phyloP scores from a whole-genome alignment of 2,888 invertebrate genomes.

The Acrobasis suavella region DNA sequence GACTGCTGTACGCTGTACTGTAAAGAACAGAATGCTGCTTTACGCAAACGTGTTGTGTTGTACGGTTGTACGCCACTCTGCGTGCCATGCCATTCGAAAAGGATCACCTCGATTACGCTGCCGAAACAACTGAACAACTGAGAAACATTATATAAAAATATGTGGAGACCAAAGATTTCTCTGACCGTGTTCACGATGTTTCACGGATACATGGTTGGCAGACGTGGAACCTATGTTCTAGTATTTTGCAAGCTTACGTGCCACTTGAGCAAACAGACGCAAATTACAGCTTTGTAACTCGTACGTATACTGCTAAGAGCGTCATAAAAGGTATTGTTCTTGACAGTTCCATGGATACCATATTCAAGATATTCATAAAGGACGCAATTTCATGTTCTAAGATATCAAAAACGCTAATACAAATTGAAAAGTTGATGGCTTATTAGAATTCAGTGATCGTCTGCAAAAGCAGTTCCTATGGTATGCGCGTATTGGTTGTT shows the following conservation, averaged over 20 bases:
- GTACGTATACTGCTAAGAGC: constrained; percentile 28
- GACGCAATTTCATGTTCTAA: constrained; percentile 25
- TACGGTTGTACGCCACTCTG: constrained; percentile 50
- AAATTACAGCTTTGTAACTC: constrained; percentile 35
- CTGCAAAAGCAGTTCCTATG: constrained; percentile 56
- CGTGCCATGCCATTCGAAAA: constrained; percentile 73
- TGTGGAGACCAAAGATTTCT: constrained; percentile 50
- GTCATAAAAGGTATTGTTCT: constrained; percentile 23
- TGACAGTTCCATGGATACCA: constrained; percentile 23
- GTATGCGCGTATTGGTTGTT: constrained; percentile 42
- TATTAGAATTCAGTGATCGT: constrained; percentile 51
- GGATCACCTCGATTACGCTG: constrained; percentile 74
- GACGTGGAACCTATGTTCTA: constrained; percentile 41
- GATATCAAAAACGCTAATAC: constrained; percentile 25
- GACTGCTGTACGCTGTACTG: constrained; percentile 38
- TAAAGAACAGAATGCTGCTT: constrained; percentile 35
- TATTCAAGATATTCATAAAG: constrained; percentile 12
- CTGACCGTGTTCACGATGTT: constrained; percentile 45
- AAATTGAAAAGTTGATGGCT: constrained; percentile 39
- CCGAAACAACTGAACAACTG: constrained; percentile 62
- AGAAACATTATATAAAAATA: constrained; percentile 63
- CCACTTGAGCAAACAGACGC: constrained; percentile 61
- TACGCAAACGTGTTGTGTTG: constrained; percentile 54
- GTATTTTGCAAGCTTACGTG: constrained; percentile 29
- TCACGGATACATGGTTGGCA: constrained; percentile 35